Conservation (phyloP, 2,797 vertebrate genomes). For the Australoheros facetus region DNA sequence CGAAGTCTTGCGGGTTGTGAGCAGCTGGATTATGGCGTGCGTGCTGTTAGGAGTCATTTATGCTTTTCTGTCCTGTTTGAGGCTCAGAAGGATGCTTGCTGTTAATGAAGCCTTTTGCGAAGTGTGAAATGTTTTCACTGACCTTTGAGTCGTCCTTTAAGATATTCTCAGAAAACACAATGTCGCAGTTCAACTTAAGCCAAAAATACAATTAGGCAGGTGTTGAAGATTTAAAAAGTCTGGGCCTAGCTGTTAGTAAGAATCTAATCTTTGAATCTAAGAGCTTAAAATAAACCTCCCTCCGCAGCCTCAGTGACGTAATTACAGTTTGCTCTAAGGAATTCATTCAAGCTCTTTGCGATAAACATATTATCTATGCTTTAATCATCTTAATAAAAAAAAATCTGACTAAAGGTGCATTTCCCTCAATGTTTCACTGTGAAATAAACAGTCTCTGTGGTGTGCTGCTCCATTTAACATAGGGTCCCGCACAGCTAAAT, state of each 20-base stretch:
- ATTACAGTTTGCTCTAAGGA: neutral
- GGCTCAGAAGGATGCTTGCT: slow-evolving; percentile 24
- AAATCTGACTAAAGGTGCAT: slow-evolving; percentile 5
- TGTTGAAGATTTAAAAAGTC: neutral
- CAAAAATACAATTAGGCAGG: neutral
- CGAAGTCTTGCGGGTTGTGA: neutral
- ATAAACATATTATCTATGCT: slow-evolving; percentile 24
- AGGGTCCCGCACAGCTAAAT: slow-evolving; percentile 65
- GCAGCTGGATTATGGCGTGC: slow-evolving; percentile 43
- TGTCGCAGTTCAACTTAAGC: neutral
- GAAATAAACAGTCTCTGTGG: slow-evolving; percentile 23
- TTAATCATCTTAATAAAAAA: slow-evolving; percentile 16
- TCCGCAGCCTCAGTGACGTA: neutral
- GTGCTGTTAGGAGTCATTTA: slow-evolving; percentile 25
- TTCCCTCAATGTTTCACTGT: slow-evolving; percentile 6
- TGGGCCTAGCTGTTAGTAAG: neutral
- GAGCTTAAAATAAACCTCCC: slow-evolving; percentile 4
- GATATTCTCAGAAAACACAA: slow-evolving; percentile 2
- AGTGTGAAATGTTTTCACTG: slow-evolving; percentile 45
- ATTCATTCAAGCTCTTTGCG: neutral
- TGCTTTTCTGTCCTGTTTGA: slow-evolving; percentile 42
- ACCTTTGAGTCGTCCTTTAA: slow-evolving; percentile 44
- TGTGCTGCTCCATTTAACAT: slow-evolving; percentile 50
- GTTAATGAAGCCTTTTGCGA: slow-evolving; percentile 41
- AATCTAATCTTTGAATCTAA: slow-evolving; percentile 8